phyloP scores from a whole-genome alignment of 2,888 invertebrate genomes.

The Andrena minutula region DNA sequence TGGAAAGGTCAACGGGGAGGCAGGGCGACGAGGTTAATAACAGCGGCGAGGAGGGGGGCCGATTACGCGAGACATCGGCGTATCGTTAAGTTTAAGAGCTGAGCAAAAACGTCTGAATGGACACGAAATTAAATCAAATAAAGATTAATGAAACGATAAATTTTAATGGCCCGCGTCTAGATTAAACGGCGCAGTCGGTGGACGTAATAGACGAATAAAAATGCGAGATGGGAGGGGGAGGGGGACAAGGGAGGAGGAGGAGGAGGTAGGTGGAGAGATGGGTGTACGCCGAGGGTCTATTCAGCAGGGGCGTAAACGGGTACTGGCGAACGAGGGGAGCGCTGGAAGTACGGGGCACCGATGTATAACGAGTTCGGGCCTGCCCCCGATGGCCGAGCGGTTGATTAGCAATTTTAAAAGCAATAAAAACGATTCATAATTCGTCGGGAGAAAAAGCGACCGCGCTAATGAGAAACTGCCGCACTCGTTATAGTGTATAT shows the following conservation, averaged over 20 bases:
- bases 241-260: neutral
- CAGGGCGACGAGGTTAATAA: neutral
- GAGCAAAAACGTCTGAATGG: slow-evolving; percentile 8
- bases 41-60: neutral
- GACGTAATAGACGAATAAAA: slow-evolving; percentile 31
- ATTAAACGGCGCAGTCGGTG: slow-evolving; percentile 50
- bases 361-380: slow-evolving; percentile 67
- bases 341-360: slow-evolving; percentile 41
- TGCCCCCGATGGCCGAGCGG: slow-evolving; percentile 65
- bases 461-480: slow-evolving; percentile 80
- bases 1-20: slow-evolving; percentile 25
- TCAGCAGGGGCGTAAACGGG: slow-evolving; percentile 38
- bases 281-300: slow-evolving; percentile 8
- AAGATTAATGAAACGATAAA: slow-evolving; percentile 65
- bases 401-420: slow-evolving; percentile 81
- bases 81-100: slow-evolving; percentile 15
- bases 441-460: slow-evolving; percentile 76
- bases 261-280: neutral
- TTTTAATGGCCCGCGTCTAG: slow-evolving; percentile 44
- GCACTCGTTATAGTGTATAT: slow-evolving; percentile 67
- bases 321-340: slow-evolving; percentile 37
- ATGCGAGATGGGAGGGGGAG: neutral
- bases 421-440: slow-evolving; percentile 81
- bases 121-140: slow-evolving; percentile 64
- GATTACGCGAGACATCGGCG: slow-evolving; percentile 37